Base-by-base conservation (phyloP, 2,888 invertebrate species). In the Trilocha varians region DNA sequence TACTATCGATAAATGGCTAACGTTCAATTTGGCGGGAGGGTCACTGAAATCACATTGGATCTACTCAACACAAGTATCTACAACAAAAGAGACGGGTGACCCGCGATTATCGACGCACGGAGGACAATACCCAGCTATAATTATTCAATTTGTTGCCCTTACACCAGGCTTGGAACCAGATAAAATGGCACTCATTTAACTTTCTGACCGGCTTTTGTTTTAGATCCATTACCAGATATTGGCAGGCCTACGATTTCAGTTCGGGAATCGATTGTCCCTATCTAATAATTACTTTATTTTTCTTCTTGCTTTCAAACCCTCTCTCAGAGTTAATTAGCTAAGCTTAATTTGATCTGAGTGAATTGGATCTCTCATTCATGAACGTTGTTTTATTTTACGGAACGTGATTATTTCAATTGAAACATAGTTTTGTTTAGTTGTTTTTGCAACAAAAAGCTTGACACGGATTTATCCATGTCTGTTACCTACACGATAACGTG, bases 71-170 rank as follows among this genome's bases (percentile, higher is more conserved):
- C 53, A 59, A 64, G 59, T 51, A 53, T 41, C 44, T 45, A 41
- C 46, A 61, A 67, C 67, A 71, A 73, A 63, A 62, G 66, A 57
- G 59, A 42, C 54, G 62, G 72, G 70, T 70, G 71, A 70, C 53
- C 48, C 53, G 48, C 59, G 68, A 72, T 75, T 72, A 74, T 71
- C 68, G 69, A 65, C 67, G 60, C 52, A 53, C 57, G 53, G 53
- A 53, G 64, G 61, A 71, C 70, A 74, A 75, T 71, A 58, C 59
- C 56, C 52, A 50, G 55, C 64, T 65, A 70, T 78, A 79, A 79
- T 78, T 76, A 77, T 76, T 74, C 77, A 78, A 78, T 77, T 79
- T 75, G 77, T 78, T 65, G 67, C 73, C 65, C 65, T 63, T 59
- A 57, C 44, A 49, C 41, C 41, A 53, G 45, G 45, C 53, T 50